Conservation (phyloP, 2,888 invertebrate genomes). For the Plusia festucae region DNA sequence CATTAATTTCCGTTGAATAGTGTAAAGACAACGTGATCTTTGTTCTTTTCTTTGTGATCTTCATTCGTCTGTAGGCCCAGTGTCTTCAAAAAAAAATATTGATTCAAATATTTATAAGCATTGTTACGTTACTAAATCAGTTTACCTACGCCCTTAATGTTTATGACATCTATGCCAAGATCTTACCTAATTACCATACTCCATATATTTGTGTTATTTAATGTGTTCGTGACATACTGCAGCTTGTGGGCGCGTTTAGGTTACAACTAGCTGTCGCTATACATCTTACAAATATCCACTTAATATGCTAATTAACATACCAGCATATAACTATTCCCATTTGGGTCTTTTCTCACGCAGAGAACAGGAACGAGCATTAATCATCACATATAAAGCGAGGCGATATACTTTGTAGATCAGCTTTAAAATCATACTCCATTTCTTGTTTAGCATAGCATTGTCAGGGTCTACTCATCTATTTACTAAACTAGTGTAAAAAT, state of each 20-base stretch:
- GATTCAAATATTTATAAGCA: background rate
- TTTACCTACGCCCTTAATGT: conserved; percentile 4
- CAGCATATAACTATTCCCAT: background rate
- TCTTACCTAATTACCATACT: conserved; percentile 19
- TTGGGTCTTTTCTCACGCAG: background rate
- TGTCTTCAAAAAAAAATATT: background rate
- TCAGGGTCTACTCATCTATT: too few relatives aligned
- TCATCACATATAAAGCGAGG: background rate
- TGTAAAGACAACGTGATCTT: too few relatives aligned
- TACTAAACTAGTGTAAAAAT: too few relatives aligned
- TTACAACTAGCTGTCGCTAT: conserved; percentile 24
- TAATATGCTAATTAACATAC: conserved; percentile 46
- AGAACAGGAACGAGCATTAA: background rate
- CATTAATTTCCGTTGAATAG: too few relatives aligned
- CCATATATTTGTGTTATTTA: conserved; percentile 30
- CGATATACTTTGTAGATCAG: conserved; percentile 12
- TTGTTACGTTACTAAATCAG: background rate
- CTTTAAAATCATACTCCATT: too few relatives aligned
- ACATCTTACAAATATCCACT: conserved; percentile 33
- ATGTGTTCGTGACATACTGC: conserved; percentile 22
- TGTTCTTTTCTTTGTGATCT: too few relatives aligned
- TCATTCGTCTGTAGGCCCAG: too few relatives aligned
- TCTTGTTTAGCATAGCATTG: too few relatives aligned
- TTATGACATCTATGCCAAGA: conserved; percentile 6
- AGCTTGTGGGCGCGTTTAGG: conserved; percentile 29